A percentile compares a stretch with the other conserved stretches of the same genome.
Evolutionary conservation across 2,888 invertebrate species (phyloP).

Genomic region (Platyscelio sp.): DNA sequence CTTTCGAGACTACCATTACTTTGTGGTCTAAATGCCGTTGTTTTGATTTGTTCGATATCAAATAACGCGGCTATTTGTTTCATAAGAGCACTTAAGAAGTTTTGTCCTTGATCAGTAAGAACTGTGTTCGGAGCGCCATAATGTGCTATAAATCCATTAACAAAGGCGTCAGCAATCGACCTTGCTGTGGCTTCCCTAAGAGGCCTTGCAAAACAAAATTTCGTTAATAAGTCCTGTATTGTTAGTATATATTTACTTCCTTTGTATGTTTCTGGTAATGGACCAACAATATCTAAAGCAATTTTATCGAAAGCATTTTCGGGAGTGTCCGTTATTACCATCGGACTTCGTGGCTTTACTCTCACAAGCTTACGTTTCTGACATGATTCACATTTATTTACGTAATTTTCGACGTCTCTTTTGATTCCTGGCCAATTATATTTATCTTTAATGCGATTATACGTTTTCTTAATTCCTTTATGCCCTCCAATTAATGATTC

Average conservation of each 20-base stretch:
- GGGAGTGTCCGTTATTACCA: background rate
- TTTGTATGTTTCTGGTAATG: background rate
- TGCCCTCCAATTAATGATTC: background rate
- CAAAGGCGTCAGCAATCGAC: background rate
- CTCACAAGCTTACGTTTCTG: background rate
- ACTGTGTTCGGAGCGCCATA: background rate
- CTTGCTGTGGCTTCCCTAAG: background rate
- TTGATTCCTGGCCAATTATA: background rate
- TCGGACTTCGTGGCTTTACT: background rate
- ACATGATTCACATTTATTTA: background rate
- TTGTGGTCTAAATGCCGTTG: background rate
- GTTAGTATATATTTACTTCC: background rate
- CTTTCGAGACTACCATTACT: too few species aligned
- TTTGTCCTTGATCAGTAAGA: background rate
- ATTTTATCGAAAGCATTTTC: background rate
- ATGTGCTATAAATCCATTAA: background rate
- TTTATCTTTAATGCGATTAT: background rate
- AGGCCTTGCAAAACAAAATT: background rate
- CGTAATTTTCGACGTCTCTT: background rate
- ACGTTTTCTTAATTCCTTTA: background rate
- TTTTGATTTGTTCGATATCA: background rate
- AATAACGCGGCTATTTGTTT: background rate
- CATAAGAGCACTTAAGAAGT: background rate
- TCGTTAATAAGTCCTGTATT: background rate
- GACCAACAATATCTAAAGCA: background rate